phyloP scores from a whole-genome alignment of 2,888 invertebrate species.

The Euzophera pinguis region DNA sequence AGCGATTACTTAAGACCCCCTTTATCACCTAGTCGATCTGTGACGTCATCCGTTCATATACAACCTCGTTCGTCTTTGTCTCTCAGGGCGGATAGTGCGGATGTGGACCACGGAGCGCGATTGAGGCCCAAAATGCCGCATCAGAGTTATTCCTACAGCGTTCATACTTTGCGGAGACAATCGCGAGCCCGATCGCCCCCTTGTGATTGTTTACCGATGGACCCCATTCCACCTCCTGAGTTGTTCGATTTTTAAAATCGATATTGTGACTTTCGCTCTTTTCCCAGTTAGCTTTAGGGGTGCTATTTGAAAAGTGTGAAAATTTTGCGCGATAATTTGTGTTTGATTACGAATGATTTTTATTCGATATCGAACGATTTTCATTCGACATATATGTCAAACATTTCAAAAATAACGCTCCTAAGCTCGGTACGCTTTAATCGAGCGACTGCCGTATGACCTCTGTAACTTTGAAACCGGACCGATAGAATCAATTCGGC shows the following conservation, averaged over 20 bases:
- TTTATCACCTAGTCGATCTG: slow-evolving; percentile 30
- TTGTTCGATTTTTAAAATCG: slow-evolving; percentile 57
- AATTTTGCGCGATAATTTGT: too few species aligned
- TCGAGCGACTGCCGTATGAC: too few species aligned
- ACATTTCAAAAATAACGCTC: too few species aligned
- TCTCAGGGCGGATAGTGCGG: slow-evolving; percentile 46
- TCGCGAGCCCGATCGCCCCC: slow-evolving; percentile 33
- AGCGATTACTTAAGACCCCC: slow-evolving; percentile 57
- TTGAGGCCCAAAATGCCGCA: slow-evolving; percentile 31
- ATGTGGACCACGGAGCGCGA: slow-evolving; percentile 22
- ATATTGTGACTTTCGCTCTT: background rate
- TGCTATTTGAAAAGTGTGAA: too few species aligned
- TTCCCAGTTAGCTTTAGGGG: too few species aligned
- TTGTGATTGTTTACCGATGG: slow-evolving; percentile 54
- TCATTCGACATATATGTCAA: too few species aligned
- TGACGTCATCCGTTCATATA: slow-evolving; percentile 15
- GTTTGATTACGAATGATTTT: too few species aligned
- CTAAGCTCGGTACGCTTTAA: too few species aligned
- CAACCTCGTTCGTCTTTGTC: slow-evolving; percentile 58
- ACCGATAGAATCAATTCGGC: too few species aligned
- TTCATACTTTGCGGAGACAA: slow-evolving; percentile 47
- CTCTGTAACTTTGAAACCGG: too few species aligned
- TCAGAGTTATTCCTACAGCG: slow-evolving; percentile 43
- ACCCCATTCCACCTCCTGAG: slow-evolving; percentile 69
- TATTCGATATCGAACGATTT: too few species aligned